These are phyloP conservation scores for Tamandua tetradactyla DNA, from an alignment of 2,797 vertebrate genomes.

Conservation along the genomic window DNA sequence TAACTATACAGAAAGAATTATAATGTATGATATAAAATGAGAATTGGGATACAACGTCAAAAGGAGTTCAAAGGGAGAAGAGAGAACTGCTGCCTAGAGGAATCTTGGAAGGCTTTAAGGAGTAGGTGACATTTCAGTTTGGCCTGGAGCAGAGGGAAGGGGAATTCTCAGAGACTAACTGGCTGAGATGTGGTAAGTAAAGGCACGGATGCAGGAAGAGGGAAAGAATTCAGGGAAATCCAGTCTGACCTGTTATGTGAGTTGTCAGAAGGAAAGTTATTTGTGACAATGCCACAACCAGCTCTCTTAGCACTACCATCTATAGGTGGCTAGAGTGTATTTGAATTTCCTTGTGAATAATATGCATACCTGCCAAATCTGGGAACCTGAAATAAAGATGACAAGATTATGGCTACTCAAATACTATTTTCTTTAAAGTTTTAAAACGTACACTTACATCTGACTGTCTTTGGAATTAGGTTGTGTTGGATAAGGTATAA, in stretches of 20 bases:
- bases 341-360: neutral
- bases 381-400: neutral
- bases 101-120: neutral
- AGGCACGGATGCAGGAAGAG: neutral
- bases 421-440: neutral
- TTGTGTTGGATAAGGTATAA: neutral
- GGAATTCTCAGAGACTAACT: neutral
- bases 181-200: neutral
- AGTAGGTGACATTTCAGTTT: neutral
- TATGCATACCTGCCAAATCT: neutral
- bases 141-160: neutral
- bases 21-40: neutral
- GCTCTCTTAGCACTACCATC: accelerated
- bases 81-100: neutral
- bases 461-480: neutral
- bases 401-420: neutral
- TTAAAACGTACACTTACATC: neutral
- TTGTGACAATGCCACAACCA: neutral
- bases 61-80: neutral
- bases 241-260: neutral
- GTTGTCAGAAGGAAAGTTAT: neutral
- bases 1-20: neutral
- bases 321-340: neutral
- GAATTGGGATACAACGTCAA: neutral
- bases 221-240: neutral